Evolutionary conservation across 2,113 vertebrate species (phyloP), one percentile per base, ranked within the genome.

Genomic region (Lepus timidus): DNA sequence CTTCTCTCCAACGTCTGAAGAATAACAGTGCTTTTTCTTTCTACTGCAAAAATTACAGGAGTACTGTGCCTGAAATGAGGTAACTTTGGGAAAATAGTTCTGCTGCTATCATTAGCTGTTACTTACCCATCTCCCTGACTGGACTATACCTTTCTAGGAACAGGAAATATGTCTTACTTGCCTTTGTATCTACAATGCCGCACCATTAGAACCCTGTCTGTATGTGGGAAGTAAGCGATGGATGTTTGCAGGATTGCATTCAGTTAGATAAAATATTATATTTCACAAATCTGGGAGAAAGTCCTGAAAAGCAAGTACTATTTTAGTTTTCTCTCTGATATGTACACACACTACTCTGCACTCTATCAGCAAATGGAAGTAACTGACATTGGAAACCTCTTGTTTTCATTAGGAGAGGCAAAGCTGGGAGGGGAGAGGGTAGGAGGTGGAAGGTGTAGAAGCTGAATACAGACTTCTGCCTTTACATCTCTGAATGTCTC

Each of bases 181-280:
- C 78, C n/a, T 87, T 52, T 67, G 10, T 65, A 4, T 62, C 74
- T 58, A 22, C n/a, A 44, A 74, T 12, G 58, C 4, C 51, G 55
- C 23, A 64, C 9, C 12, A 31, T 8, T 61, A 79, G 44, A 11
- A 62, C 33, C 51, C 4, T 4, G 33, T 9, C 33, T 31, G 29
- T 51, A 83, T 8, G 5, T 74, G 19, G 22, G 10, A 17, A 80
- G 25, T 68, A 12, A 49, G 39, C 61, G 61, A 36, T 84, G 16
- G 86, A 55, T 81, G 52, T 76, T 85, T 93, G 9, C 9, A 76
- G 62, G 82, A 68, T 27, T 51, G 17, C 76, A 84, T 62, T 96
- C 44, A 76, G 25, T 10, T 73, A 39, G 25, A 94, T 22, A 89
- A 94, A 82, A 85, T 74, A 78, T 2, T 58, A 4, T 55, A 68